A percentile compares a stretch with the other conserved stretches of the same genome.
Evolutionary conservation across 2,113 vertebrate genomes (phyloP).

Genomic region (Urocitellus parryii): DNA sequence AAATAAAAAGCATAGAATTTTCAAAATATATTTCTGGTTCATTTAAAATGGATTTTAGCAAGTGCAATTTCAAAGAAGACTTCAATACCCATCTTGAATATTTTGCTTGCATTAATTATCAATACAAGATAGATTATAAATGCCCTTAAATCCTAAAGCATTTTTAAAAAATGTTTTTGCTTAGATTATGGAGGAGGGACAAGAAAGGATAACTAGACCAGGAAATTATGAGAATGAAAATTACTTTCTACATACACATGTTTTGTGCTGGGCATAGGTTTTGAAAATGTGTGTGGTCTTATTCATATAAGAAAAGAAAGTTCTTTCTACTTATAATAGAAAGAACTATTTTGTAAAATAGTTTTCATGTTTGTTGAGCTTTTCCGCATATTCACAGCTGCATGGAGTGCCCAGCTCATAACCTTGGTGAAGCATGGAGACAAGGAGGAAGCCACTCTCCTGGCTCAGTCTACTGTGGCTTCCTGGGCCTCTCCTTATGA

Average conservation of each 20-base stretch:
- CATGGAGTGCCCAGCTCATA: no score
- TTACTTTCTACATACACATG: accelerated
- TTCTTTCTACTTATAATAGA: no score
- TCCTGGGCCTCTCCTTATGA: background rate
- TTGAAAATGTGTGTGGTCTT: no score
- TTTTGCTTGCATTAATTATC: background rate
- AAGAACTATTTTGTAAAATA: background rate
- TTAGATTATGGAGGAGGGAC: background rate
- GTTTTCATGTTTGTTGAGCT: background rate
- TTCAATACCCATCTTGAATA: background rate
- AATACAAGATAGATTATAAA: background rate
- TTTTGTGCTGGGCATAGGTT: background rate
- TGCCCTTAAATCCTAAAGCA: background rate
- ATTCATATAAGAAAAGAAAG: background rate
- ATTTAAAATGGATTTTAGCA: background rate
- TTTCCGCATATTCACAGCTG: background rate
- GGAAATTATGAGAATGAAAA: background rate
- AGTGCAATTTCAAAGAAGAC: background rate
- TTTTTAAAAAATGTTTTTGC: background rate
- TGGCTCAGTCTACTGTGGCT: background rate
- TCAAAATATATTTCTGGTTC: background rate
- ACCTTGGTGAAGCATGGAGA: background rate
- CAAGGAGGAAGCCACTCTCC: accelerated
- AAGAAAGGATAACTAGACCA: background rate
- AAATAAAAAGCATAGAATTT: background rate